Conservation (phyloP, 2,888 invertebrate genomes). For the Apodemia mormo region DNA sequence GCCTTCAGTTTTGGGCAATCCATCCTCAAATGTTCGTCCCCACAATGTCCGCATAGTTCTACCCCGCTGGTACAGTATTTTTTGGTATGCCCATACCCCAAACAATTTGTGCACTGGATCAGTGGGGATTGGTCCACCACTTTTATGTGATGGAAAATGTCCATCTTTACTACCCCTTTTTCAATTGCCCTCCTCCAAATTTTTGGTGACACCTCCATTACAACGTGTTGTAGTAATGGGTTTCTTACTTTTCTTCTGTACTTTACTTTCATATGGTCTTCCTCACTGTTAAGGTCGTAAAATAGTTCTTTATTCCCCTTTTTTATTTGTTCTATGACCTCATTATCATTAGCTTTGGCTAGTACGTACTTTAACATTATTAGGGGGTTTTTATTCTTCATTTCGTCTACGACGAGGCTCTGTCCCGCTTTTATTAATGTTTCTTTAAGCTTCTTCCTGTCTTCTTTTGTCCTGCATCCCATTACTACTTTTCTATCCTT, state of each 20-base stretch:
- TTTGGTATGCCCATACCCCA: conserved; percentile 32
- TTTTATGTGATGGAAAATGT: not conserved
- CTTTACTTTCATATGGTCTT: conserved; percentile 7
- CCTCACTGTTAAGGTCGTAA: not conserved
- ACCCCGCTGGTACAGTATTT: conserved; percentile 26
- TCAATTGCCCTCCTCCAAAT: conserved; percentile 15
- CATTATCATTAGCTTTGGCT: conserved; percentile 16
- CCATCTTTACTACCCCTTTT: too few species aligned
- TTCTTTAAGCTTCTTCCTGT: conserved; percentile 24
- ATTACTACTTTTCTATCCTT: conserved; percentile 32
- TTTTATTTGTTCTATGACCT: conserved; percentile 19
- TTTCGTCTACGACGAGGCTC: conserved; percentile 22
- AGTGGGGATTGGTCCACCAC: conserved; percentile 27
- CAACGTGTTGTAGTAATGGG: conserved; percentile 17
- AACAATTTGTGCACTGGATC: conserved; percentile 35
- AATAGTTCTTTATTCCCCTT: conserved; percentile 25
- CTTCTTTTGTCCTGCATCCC: conserved; percentile 23
- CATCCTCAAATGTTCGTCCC: conserved; percentile 25
- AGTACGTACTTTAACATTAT: conserved; percentile 24
- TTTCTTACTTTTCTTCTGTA: conserved; percentile 24
- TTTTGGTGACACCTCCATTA: conserved; percentile 20
- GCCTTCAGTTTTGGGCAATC: conserved; percentile 25
- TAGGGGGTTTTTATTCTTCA: conserved; percentile 28
- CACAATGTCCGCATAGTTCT: conserved; percentile 34
- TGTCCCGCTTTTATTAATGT: conserved; percentile 14